Base-by-base conservation (phyloP, 2,888 invertebrate genomes). In the Bombyx huttoni region DNA sequence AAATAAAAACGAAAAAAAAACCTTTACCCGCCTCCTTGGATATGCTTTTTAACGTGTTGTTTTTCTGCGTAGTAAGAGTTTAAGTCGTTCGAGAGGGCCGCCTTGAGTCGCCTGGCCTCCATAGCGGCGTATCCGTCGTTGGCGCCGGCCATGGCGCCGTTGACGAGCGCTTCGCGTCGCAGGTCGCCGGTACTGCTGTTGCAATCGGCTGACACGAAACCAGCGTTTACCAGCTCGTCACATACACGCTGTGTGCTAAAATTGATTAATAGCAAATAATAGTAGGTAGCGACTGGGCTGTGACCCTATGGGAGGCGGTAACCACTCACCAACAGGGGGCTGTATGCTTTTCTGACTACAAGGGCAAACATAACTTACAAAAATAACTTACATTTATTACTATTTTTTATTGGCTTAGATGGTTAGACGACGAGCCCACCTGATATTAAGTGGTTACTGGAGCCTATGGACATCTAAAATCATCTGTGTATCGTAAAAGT, bases 1-100 rank as follows among this genome's bases (percentile, higher is more conserved):
- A 24, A n/a, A 24, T 24, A 24, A 24, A 24, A 3, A 24, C 2
- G 5, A 24, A 24, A 24, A 24, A 10, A 33, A 7, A 48, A 33
- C 24, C 75, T 84, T 86, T 73, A 94, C 92, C 96, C 96, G 64
- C 96, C 95, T 35, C 93, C 93, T 71, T 96, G 96, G 46, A 98
- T 92, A 69, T 94, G 95, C 69, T 96, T 96, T 81, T 99, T 99
- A 63, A 97, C 95, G 79, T 99, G 99, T 64, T 95, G 95, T 75
- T 97, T 97, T 35, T 94, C 94, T 47, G 94, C 94, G 73, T 99
- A 99, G 77, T 97, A 99, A 54, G 92, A 91, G 53, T 94, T 93
- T 46, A 99, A 86, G 56, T 95, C 92, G 8, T 89, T 80, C 0
- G 93, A 88, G 62, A 95, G 94, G 62, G 94, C 94, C 13, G 94